These are phyloP conservation scores for Drosophila guanche DNA, from an alignment of 1,140 invertebrate genomes.

Conservation along the genomic window DNA sequence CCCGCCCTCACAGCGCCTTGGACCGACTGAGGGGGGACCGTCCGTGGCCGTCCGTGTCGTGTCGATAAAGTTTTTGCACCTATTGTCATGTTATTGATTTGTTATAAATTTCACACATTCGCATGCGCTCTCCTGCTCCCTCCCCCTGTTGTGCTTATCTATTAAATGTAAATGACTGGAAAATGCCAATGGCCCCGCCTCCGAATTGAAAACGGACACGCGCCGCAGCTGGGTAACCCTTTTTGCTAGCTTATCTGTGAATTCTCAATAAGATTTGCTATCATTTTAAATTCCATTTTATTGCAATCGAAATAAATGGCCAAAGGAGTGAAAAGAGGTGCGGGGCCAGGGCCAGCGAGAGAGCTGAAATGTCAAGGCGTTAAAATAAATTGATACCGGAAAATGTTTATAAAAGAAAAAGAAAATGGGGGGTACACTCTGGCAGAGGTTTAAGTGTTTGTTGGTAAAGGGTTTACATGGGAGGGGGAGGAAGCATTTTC, in stretches of 20 bases:
- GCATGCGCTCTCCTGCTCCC: constrained; percentile 31
- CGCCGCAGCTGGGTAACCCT: constrained; percentile 54
- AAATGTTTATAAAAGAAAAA: constrained; percentile 1
- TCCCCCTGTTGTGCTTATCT: constrained; percentile 47
- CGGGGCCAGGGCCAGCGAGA: background rate
- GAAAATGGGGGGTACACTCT: background rate
- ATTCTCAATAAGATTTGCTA: constrained; percentile 73
- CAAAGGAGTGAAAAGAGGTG: constrained; percentile 9
- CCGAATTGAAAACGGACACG: constrained; percentile 43
- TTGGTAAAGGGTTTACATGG: too few species aligned
- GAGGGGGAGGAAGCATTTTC: too few species aligned
- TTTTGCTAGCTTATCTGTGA: constrained; percentile 61
- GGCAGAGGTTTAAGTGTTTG: too few species aligned
- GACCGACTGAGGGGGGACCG: too few species aligned
- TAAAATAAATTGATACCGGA: constrained; percentile 75
- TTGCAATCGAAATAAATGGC: constrained; percentile 61
- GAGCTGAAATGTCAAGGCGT: constrained; percentile 26
- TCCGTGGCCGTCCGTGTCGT: constrained; percentile 5
- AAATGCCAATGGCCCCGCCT: constrained; percentile 60
- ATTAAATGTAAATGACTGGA: constrained; percentile 78
- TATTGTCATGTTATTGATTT: constrained; percentile 82
- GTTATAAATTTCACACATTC: constrained; percentile 75
- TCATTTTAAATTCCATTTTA: constrained; percentile 80
- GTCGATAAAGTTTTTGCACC: constrained; percentile 77
- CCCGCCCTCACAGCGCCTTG: background rate